A percentile compares a stretch with the other conserved stretches of the same genome.
Conservation (phyloP, 2,888 invertebrate species). For the Melanostoma scalare region DNA sequence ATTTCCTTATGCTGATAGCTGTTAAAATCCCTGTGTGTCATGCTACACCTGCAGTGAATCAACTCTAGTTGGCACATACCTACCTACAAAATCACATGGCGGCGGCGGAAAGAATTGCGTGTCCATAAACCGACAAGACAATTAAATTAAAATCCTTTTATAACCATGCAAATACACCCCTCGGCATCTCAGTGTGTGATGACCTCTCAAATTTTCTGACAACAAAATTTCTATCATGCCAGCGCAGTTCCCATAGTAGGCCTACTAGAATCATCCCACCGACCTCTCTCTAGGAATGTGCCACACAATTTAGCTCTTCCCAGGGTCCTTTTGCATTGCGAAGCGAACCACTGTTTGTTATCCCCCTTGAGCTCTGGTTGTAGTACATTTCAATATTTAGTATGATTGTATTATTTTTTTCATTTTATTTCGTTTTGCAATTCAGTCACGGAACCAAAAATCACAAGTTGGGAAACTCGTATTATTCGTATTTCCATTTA, state of each 20-base stretch:
- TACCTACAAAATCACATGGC: not conserved
- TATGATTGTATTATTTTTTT: not conserved
- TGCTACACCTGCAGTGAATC: not conserved
- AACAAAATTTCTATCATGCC: constrained; percentile 29
- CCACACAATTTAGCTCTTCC: not conserved
- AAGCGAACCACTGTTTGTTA: no score
- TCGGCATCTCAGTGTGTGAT: constrained; percentile 25
- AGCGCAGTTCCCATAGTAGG: not conserved
- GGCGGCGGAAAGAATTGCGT: constrained; percentile 22
- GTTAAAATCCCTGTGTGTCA: not conserved
- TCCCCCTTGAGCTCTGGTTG: no score
- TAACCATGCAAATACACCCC: constrained; percentile 18
- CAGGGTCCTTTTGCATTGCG: not conserved
- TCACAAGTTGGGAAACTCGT: constrained; percentile 3
- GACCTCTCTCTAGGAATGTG: not conserved
- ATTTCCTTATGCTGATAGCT: not conserved
- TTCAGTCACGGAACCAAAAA: constrained; percentile 39
- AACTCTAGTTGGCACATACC: not conserved
- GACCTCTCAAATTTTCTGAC: constrained; percentile 39
- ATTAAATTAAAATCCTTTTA: constrained; percentile 44
- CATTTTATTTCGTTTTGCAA: constrained; percentile 7
- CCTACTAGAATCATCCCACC: not conserved
- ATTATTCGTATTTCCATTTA: constrained; percentile 33
- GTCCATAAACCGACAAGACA: constrained; percentile 20
- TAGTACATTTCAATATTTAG: not conserved